Conservation (phyloP, 2,888 invertebrate species). For the Alviniconcha strummeri region DNA sequence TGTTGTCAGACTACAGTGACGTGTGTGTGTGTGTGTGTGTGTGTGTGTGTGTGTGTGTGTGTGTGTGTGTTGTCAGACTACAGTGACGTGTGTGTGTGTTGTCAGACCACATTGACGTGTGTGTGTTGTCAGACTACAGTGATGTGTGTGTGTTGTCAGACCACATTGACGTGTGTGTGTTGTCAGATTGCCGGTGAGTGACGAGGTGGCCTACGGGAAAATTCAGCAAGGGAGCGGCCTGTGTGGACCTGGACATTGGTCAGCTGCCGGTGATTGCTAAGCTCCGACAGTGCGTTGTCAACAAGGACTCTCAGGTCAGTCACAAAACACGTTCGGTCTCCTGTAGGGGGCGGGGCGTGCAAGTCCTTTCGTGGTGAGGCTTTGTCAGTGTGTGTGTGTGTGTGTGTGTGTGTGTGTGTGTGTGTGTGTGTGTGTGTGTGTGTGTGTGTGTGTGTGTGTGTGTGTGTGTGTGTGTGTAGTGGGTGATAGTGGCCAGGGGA, state of each 20-base stretch:
- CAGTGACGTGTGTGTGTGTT: no score
- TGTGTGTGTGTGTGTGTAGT: background rate
- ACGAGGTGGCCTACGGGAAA: conserved; percentile 58
- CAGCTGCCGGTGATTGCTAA: conserved; percentile 52
- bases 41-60: no score
- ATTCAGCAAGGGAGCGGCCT: conserved; percentile 53
- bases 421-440: background rate
- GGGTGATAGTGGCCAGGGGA: no score
- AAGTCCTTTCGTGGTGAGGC: no score
- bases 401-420: background rate
- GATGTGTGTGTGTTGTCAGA: no score
- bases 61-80: no score
- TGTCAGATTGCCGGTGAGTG: conserved; percentile 54
- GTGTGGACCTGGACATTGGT: conserved; percentile 62
- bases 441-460: background rate
- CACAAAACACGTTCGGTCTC: background rate
- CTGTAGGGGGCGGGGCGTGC: no score
- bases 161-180: no score
- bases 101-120: no score
- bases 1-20: no score
- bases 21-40: no score
- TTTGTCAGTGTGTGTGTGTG: background rate
- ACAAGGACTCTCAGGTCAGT: conserved; percentile 48
- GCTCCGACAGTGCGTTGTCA: conserved; percentile 43
- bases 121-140: no score